Conservation (phyloP, 2,797 vertebrate species). For the Melopsittacus undulatus region DNA sequence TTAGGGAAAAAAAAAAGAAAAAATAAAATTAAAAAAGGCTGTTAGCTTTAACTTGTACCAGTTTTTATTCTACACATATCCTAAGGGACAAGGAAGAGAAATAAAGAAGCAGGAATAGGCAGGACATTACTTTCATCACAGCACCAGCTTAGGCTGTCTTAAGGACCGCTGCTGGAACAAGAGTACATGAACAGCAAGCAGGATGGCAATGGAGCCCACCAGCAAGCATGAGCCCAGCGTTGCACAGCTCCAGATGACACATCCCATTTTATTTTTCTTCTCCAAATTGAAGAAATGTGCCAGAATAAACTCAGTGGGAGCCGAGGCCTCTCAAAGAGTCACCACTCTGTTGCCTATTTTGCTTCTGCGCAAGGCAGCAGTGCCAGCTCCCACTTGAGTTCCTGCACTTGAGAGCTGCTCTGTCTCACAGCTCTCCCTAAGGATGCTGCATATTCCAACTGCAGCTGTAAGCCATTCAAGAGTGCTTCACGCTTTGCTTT, state of each 20-base stretch:
- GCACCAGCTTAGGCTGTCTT: not conserved
- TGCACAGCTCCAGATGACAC: not conserved
- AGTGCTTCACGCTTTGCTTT: accelerated
- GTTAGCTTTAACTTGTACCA: not conserved
- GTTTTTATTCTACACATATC: not conserved
- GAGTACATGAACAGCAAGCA: accelerated
- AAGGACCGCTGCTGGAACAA: not conserved
- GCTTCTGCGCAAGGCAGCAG: not conserved
- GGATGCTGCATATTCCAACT: not conserved
- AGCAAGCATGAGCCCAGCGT: accelerated
- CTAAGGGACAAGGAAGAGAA: not conserved
- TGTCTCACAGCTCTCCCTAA: not conserved
- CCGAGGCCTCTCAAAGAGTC: not conserved
- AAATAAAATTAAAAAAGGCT: not conserved
- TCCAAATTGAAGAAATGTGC: not conserved
- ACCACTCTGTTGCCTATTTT: not conserved
- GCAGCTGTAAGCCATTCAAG: not conserved
- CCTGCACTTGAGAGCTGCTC: not conserved
- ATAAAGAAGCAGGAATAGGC: not conserved
- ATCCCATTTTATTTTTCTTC: not conserved
- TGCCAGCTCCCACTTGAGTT: not conserved
- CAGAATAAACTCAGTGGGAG: conserved; percentile 26
- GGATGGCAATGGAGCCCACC: not conserved
- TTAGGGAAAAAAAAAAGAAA: not conserved
- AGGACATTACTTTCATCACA: not conserved